These are phyloP conservation scores for Heteromormyrus szaboi DNA, from an alignment of 2,797 vertebrate genomes.

Conservation along the genomic window DNA sequence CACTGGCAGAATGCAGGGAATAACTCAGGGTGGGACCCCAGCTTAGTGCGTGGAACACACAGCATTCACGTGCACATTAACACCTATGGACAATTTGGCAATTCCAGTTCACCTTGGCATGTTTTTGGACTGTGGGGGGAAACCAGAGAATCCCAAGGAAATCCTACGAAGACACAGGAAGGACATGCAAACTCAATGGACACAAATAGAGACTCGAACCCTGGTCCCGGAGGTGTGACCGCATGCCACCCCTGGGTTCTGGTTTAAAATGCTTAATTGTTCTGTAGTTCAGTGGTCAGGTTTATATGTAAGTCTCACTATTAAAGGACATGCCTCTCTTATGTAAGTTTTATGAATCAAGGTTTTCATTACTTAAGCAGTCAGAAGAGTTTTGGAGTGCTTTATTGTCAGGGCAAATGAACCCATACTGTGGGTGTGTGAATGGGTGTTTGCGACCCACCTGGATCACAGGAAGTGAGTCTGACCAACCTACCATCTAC, in stretches of 20 bases:
- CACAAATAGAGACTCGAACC: not conserved
- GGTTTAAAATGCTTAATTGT: not conserved
- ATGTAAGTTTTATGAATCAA: not conserved
- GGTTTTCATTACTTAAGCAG: not conserved
- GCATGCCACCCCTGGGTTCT: not conserved
- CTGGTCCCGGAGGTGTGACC: not conserved
- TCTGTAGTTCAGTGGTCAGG: not conserved
- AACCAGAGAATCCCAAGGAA: not conserved
- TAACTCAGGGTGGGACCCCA: not conserved
- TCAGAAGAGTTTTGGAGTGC: not conserved
- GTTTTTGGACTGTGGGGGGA: not conserved
- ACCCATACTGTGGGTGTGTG: not conserved
- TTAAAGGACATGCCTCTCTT: not conserved
- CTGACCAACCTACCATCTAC: not conserved
- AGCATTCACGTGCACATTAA: not conserved
- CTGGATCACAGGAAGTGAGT: conserved; percentile 7
- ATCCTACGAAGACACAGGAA: not conserved
- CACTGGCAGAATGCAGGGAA: not conserved
- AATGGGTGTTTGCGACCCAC: not conserved
- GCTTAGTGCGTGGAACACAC: not conserved
- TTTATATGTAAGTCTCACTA: not conserved
- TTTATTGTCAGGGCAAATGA: not conserved
- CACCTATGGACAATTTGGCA: not conserved
- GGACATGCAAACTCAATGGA: not conserved
- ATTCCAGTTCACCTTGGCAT: not conserved